Evolutionary conservation across 2,888 invertebrate species (phyloP).

Genomic region (Asteroscopus sphinx): DNA sequence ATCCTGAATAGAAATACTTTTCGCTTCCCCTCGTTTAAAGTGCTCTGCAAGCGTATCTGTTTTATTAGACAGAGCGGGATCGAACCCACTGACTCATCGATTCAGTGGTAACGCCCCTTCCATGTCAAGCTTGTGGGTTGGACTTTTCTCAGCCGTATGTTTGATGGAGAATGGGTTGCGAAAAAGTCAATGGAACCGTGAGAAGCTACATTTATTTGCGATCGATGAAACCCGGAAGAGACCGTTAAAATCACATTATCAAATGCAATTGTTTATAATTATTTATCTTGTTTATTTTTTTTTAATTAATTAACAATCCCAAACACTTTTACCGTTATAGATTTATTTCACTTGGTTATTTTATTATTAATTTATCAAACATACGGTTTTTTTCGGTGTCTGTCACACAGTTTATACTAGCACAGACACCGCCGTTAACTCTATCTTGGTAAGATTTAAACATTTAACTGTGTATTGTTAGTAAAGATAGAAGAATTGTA

Average conservation of each 20-base stretch:
- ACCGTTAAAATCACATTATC: background rate
- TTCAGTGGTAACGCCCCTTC: constrained; percentile 61
- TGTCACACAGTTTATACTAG: too few relatives aligned
- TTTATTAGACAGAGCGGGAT: constrained; percentile 66
- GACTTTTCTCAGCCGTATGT: constrained; percentile 54
- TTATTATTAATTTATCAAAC: too few relatives aligned
- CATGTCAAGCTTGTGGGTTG: constrained; percentile 54
- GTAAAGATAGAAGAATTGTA: too few relatives aligned
- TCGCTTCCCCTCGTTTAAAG: constrained; percentile 35
- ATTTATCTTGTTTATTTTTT: too few relatives aligned
- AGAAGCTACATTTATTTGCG: constrained; percentile 3
- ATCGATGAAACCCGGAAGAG: background rate
- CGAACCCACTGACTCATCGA: constrained; percentile 66
- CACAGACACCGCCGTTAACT: too few relatives aligned
- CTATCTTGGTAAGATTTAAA: too few relatives aligned
- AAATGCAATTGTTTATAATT: background rate
- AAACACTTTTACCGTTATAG: too few relatives aligned
- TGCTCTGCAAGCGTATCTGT: constrained; percentile 53
- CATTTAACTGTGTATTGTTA: too few relatives aligned
- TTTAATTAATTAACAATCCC: too few relatives aligned
- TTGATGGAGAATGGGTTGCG: constrained; percentile 47
- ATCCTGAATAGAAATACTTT: constrained; percentile 18
- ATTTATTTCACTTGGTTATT: too few relatives aligned
- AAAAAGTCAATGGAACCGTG: constrained; percentile 33
- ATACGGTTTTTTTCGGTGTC: too few relatives aligned